Evolutionary conservation across 2,888 invertebrate genomes (phyloP).

Genomic region (Orthosia gothica): DNA sequence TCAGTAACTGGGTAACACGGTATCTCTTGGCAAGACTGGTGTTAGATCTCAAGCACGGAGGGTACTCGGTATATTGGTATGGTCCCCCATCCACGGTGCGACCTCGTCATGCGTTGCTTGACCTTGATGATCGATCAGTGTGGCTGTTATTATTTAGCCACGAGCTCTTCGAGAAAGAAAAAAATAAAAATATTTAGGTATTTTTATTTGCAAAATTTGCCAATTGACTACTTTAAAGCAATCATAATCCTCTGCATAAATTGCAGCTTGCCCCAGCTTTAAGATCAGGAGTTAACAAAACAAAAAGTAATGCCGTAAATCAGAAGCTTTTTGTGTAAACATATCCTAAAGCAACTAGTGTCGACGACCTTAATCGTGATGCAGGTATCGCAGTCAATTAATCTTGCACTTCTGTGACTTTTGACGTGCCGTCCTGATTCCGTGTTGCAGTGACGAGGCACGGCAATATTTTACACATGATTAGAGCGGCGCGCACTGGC

Average conservation of each 20-base stretch:
- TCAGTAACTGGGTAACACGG: too few species aligned
- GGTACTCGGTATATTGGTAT: too few species aligned
- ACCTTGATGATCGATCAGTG: too few species aligned
- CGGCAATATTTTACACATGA: slow-evolving; percentile 91
- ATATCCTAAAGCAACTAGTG: slow-evolving; percentile 58
- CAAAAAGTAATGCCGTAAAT: slow-evolving; percentile 12
- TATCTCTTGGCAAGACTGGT: too few species aligned
- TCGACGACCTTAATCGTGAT: slow-evolving; percentile 81
- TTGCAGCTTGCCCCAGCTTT: background rate
- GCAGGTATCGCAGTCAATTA: slow-evolving; percentile 85
- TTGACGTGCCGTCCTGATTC: slow-evolving; percentile 86
- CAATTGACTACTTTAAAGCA: background rate
- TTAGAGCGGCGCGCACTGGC: slow-evolving; percentile 87
- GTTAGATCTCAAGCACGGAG: too few species aligned
- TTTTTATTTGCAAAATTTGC: background rate
- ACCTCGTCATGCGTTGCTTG: too few species aligned
- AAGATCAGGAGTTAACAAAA: background rate
- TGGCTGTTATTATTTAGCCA: too few species aligned
- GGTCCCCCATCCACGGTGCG: too few species aligned
- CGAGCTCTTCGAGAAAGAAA: too few species aligned
- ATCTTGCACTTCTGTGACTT: slow-evolving; percentile 84
- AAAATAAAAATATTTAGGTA: background rate
- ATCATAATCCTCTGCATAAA: slow-evolving; percentile 21
- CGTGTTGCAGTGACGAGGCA: slow-evolving; percentile 85
- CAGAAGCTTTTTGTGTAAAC: slow-evolving; percentile 35